Conservation (phyloP, 2,113 vertebrate genomes). For the Malaclemys terrapin region DNA sequence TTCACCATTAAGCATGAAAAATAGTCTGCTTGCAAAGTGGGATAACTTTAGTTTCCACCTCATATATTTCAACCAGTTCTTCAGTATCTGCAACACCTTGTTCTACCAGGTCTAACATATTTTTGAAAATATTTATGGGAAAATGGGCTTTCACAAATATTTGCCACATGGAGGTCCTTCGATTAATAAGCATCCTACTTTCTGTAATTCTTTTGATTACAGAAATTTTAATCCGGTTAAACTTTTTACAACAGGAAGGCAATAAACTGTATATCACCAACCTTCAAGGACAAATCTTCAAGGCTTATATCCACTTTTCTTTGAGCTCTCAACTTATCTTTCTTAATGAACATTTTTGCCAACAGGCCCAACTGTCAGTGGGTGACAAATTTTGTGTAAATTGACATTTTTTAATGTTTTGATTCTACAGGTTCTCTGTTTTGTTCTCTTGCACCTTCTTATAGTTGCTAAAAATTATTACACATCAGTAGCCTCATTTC, state of each 20-base stretch:
- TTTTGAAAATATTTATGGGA: neutral
- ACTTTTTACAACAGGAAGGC: neutral
- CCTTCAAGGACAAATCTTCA: constrained; percentile 55
- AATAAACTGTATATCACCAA: constrained; percentile 8
- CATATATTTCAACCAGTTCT: neutral
- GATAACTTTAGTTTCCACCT: no score
- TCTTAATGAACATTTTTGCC: constrained; percentile 73
- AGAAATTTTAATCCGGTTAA: neutral
- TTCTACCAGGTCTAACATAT: neutral
- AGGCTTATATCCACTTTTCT: constrained; percentile 41
- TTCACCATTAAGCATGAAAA: no score
- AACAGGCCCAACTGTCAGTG: constrained; percentile 64
- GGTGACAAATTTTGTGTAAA: constrained; percentile 66
- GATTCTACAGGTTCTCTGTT: neutral
- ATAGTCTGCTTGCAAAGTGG: no score
- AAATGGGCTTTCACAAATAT: neutral
- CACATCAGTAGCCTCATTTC: neutral
- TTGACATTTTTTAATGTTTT: constrained; percentile 60
- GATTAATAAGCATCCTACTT: neutral
- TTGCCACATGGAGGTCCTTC: neutral
- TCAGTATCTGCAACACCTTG: neutral
- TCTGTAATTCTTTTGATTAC: neutral
- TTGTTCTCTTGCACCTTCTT: constrained; percentile 18
- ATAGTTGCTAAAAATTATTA: neutral
- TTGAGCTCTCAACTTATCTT: constrained; percentile 55